Conservation (phyloP, 2,888 invertebrate species). For the Caenorhabditis virilis region DNA sequence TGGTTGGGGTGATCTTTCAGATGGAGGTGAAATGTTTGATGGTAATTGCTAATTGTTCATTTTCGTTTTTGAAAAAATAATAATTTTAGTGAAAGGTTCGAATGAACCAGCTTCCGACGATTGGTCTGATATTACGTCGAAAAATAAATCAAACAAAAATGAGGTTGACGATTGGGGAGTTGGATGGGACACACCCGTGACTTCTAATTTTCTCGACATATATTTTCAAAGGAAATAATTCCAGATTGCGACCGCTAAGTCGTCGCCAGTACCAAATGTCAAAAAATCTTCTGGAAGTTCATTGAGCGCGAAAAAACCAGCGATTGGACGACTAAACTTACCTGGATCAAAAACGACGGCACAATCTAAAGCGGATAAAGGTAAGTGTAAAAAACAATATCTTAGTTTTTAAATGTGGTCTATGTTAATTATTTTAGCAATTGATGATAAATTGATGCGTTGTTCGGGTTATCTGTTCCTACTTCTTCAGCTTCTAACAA, state of each 20-base stretch:
- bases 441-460: slow-evolving; percentile 40
- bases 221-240: background rate
- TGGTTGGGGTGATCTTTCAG: slow-evolving; percentile 54
- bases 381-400: background rate
- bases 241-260: slow-evolving; percentile 30
- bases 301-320: background rate
- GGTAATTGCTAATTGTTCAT: slow-evolving; percentile 1
- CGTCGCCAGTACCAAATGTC: slow-evolving; percentile 20
- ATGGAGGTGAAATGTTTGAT: slow-evolving; percentile 42
- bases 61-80: background rate
- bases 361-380: slow-evolving; percentile 23
- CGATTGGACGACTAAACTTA: slow-evolving; percentile 30
- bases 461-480: slow-evolving; percentile 25
- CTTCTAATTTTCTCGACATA: background rate
- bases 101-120: slow-evolving; percentile 13
- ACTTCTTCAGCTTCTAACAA: slow-evolving; percentile 1
- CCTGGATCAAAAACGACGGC: slow-evolving; percentile 9
- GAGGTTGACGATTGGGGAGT: slow-evolving; percentile 40
- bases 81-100: slow-evolving; percentile 1
- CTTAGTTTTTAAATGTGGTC: background rate
- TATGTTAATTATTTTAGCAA: slow-evolving; percentile 9
- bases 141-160: slow-evolving; percentile 11
- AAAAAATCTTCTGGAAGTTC: slow-evolving; percentile 14
- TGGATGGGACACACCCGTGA: slow-evolving; percentile 38
- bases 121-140: slow-evolving; percentile 27